Evolutionary conservation across 2,113 vertebrate genomes (phyloP), one percentile per base, ranked within the genome.

Genomic region (Alethe diademata): DNA sequence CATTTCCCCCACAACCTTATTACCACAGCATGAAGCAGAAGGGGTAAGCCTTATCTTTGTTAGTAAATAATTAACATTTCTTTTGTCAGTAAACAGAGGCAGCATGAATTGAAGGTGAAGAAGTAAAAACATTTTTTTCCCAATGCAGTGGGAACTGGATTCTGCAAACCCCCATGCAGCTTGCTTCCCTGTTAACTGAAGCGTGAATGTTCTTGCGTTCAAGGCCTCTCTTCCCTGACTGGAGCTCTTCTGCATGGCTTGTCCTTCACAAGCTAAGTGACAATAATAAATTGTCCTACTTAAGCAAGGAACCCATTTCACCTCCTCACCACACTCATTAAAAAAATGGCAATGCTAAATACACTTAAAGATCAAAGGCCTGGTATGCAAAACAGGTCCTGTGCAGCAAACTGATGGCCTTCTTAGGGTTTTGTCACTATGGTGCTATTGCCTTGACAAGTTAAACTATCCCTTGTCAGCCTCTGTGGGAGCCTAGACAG

Each of bases 311-410:
- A 90, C 88, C 33, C 48, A 36, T 35, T 91, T 86, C 79, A 80
- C 73, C 87, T 92, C 88, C 74, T 88, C 58, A 29, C 29, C 33
- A 57, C n/a, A 50, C 33, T 62, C 65, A 54, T 62, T 28, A 57
- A 89, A 81, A 51, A 93, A 91, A 40, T 36, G 53, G 50, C 22
- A 22, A 17, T 60, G 51, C 47, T 85, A 91, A 91, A 72, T 51
- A 43, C 54, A 75, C 42, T 82, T 76, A 31, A 28, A 84, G 80
- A 96, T 94, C 80, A 95, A 90, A 95, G 69, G 53, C 56, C 47
- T 35, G 9, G 47, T 90, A 62, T 79, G 96, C 57, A 92, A 88
- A 93, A 54, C 43, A 70, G 75, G 40, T 85, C 66, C 65, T 25
- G 26, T 67, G 58, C 42, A 56, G 75, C 57, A 66, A 90, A 92